Evolutionary conservation across 2,888 invertebrate genomes (phyloP), one percentile per base, ranked within the genome.

Genomic region (Sepioteuthis lessoniana): DNA sequence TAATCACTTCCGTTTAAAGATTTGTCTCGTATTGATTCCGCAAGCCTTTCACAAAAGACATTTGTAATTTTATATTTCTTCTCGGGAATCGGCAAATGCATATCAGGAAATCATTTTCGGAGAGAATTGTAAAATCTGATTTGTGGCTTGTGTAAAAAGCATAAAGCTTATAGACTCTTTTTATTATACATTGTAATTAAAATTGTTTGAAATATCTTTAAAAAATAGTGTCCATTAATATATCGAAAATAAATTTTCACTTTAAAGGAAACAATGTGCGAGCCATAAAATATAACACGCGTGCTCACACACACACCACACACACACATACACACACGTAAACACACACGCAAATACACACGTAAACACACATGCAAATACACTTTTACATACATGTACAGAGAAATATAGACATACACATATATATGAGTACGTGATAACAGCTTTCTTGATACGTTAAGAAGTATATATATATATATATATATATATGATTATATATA

Each of bases 21-120:
- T 16, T 76, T 76, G 76, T 76, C 76, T 76, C 13, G 76, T 35
- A 76, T 76, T 76, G 76, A 76, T 76, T 76, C 76, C 76, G 76
- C 76, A 76, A 76, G 76, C 35, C 76, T n/a, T 76, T 76, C 76
- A 76, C 76, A 76, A 76, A 76, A 76, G 76, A 19, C 76, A 76
- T 76, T n/a, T 76, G 76, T 76, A n/a, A 76, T 76, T 76, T 76
- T n/a, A 76, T 76, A n/a, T 76, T 76, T 76, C 76, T 76, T 76
- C 13, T 35, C 8, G 31, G 76, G 76, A 76, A 76, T 76, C 55
- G 76, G n/a, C n/a, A 76, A 76, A 76, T 76, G 76, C 10, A 76
- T 35, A 35, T 35, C n/a, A 76, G 76, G 76, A 76, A 76, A 35
- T 76, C n/a, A 76, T 76, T 76, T 76, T 76, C 35, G 19, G 25